phyloP scores from a whole-genome alignment of 2,113 vertebrate genomes.

The Lamprologus sp. region DNA sequence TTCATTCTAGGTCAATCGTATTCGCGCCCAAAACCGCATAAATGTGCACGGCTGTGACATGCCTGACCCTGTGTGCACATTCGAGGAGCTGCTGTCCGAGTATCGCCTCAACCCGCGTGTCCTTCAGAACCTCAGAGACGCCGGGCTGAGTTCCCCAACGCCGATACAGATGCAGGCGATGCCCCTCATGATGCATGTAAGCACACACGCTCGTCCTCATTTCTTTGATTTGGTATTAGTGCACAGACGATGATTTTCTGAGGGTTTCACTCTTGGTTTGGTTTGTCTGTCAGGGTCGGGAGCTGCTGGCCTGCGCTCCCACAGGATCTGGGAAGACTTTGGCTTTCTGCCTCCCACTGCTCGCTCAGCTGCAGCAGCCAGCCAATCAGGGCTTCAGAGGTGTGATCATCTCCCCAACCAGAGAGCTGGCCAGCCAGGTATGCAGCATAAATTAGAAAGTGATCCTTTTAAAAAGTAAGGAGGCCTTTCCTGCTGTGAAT shows the following conservation, averaged over 20 bases:
- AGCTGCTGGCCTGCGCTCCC: constrained; percentile 92
- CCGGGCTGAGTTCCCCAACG: constrained; percentile 80
- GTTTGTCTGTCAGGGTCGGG: constrained; percentile 72
- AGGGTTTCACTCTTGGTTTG: neutral
- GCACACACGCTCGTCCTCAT: neutral
- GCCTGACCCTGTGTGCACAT: constrained; percentile 83
- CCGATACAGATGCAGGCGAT: constrained; percentile 96
- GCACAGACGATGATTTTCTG: neutral
- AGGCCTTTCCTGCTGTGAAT: neutral
- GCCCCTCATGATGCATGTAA: constrained; percentile 90
- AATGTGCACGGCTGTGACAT: constrained; percentile 84
- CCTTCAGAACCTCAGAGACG: constrained; percentile 79
- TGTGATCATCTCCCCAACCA: constrained; percentile 87
- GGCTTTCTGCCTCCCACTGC: constrained; percentile 88
- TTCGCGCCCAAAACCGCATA: constrained; percentile 82
- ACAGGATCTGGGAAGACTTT: constrained; percentile 95
- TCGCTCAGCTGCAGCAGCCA: constrained; percentile 83
- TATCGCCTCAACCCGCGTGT: constrained; percentile 79
- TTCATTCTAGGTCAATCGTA: constrained; percentile 75
- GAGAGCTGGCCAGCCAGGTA: constrained; percentile 93
- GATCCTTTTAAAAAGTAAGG: neutral
- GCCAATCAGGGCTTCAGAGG: constrained; percentile 90
- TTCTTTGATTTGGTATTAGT: neutral
- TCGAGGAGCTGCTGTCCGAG: constrained; percentile 84
- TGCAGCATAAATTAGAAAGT: neutral